Percentiles rank a stretch among this genome's conserved stretches.
Evolutionary conservation across 2,797 vertebrate species (phyloP).

Genomic region (Chanos chanos): DNA sequence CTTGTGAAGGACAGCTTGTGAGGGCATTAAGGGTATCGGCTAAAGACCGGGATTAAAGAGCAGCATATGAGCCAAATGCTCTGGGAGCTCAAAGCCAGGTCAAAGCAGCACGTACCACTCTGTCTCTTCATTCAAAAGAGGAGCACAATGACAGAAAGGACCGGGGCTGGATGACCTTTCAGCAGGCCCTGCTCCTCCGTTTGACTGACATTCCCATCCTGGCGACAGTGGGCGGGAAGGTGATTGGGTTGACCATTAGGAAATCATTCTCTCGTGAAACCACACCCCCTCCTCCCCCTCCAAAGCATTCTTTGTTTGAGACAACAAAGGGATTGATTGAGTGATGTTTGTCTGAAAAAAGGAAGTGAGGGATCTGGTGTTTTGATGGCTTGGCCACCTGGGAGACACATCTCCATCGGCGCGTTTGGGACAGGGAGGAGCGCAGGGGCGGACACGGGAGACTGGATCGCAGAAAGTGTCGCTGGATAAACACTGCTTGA

Average conservation of each 20-base stretch:
- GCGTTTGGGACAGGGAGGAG: neutral
- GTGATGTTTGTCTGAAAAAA: conserved; percentile 78
- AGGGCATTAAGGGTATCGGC: too few species aligned
- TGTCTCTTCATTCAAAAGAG: conserved; percentile 31
- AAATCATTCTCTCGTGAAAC: conserved; percentile 66
- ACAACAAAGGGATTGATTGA: conserved; percentile 76
- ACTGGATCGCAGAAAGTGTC: neutral
- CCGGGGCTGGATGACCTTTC: conserved; percentile 66
- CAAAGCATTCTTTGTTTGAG: conserved; percentile 60
- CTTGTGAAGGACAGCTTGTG: neutral
- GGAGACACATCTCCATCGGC: conserved; percentile 71
- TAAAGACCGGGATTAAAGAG: neutral
- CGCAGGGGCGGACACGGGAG: neutral
- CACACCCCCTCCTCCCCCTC: conserved; percentile 48
- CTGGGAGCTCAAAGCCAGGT: conserved; percentile 31
- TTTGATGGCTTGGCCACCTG: conserved; percentile 79
- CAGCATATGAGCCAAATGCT: neutral
- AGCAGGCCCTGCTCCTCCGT: conserved; percentile 67
- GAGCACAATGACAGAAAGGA: conserved; percentile 44
- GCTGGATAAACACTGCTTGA: conserved; percentile 5
- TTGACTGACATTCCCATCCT: conserved; percentile 75
- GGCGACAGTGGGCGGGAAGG: conserved; percentile 67
- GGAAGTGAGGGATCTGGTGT: conserved; percentile 67
- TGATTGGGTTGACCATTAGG: conserved; percentile 51
- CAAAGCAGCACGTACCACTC: conserved; percentile 24